Base-by-base conservation (phyloP, 2,113 vertebrate species). In the Pycnonotus jocosus region DNA sequence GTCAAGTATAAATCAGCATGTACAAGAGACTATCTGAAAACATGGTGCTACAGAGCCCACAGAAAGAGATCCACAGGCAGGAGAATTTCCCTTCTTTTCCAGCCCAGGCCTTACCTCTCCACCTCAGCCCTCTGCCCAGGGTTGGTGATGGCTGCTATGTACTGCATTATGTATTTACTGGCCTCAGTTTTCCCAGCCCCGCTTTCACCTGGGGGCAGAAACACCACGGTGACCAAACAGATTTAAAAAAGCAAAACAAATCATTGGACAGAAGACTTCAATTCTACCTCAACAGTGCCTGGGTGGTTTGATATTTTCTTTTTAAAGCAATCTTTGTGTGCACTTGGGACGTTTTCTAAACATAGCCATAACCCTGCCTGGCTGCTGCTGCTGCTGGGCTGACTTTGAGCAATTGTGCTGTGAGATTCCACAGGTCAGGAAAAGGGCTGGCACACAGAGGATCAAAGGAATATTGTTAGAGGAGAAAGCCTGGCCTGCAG, bases 101-200 rank as follows among this genome's bases (percentile, higher is more conserved):
- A 31, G 27, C 35, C 8, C 6, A 13, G 20, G 18, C 23, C 98
- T 98, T 98, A 99, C 99, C 99, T 98, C 96, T 99, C 99, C 21
- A 99, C 98, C 64, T 99, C 99, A 2, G 99, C 99, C 93, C 99
- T 98, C 98, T 99, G 99, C 80, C 98, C 98, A 17, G 99, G 99
- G 97, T 99, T 99, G 97, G 99, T 99, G 96, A 99, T 99, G 96
- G 99, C 99, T 25, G 99, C 99, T 11, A 99, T 99, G 96, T 99
- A 99, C 94, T 99, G 99, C 99, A 99, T 99, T 15, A 99, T 99
- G 68, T 99, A 99, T 95, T 99, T 99, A 97, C 99, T 99, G 97
- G 99, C 99, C 94, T 99, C 99, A 0, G 99, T 99, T 94, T 99
- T 99, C 51, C 99, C 99, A 57, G 99, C 99, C 85, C 99, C 99